Evolutionary conservation across 1,140 invertebrate species (phyloP).

Genomic region (Archivesica marissinica): DNA sequence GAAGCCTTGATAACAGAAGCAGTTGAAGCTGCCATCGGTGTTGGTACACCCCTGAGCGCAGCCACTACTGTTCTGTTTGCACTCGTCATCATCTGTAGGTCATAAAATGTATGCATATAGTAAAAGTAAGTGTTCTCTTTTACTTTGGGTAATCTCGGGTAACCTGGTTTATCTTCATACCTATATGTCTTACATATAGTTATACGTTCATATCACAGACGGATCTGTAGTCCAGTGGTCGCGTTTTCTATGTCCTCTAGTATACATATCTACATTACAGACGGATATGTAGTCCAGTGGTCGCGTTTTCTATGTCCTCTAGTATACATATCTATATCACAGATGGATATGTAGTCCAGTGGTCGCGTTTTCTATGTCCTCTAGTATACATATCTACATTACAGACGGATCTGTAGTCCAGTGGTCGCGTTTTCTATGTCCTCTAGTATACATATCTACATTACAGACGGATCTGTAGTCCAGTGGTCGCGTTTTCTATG

Average conservation of each 20-base stretch:
- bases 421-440: too few relatives aligned
- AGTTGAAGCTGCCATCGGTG: slow-evolving; percentile 63
- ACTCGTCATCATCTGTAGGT: slow-evolving; percentile 63
- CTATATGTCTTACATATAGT: background rate
- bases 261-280: too few relatives aligned
- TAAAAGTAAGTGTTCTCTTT: background rate
- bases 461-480: too few relatives aligned
- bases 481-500: too few relatives aligned
- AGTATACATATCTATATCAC: too few relatives aligned
- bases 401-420: too few relatives aligned
- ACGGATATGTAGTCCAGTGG: too few relatives aligned
- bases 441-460: too few relatives aligned
- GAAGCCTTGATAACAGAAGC: slow-evolving; percentile 63
- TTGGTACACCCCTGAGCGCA: slow-evolving; percentile 68
- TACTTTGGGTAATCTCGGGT: background rate
- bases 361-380: too few relatives aligned
- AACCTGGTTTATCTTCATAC: background rate
- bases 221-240: background rate
- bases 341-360: too few relatives aligned
- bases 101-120: background rate
- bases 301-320: too few relatives aligned
- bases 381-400: too few relatives aligned
- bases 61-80: slow-evolving; percentile 15
- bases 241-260: background rate
- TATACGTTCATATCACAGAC: background rate